These are phyloP conservation scores for Drosophila lacertosa DNA, from an alignment of 1,140 invertebrate species.

Conservation along the genomic window DNA sequence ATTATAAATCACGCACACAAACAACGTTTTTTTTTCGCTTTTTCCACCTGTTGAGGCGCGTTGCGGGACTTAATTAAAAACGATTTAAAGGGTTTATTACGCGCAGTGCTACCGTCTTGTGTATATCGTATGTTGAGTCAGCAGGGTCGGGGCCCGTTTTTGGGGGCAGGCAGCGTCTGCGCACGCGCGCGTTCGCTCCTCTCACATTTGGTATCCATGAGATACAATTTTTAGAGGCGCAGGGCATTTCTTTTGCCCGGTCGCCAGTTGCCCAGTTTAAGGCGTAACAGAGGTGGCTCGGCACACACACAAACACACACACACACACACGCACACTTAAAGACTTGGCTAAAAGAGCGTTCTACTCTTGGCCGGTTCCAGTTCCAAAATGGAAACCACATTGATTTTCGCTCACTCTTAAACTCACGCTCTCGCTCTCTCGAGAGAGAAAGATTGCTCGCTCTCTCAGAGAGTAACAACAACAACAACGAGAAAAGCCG, in stretches of 20 bases:
- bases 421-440: constrained; percentile 1
- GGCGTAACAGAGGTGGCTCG: constrained; percentile 74
- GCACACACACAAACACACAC: constrained; percentile 35
- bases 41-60: constrained; percentile 54
- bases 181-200: constrained; percentile 45
- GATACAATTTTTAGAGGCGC: constrained; percentile 64
- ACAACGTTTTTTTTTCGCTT: constrained; percentile 33
- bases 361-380: constrained; percentile 59
- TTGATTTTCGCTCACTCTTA: constrained; percentile 5
- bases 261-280: constrained; percentile 49
- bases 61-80: constrained; percentile 77
- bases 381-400: constrained; percentile 62
- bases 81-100: constrained; percentile 83
- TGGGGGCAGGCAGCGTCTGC: constrained; percentile 12
- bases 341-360: constrained; percentile 9
- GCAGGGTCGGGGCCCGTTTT: constrained; percentile 5
- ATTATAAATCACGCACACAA: constrained; percentile 25
- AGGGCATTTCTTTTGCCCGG: constrained; percentile 64
- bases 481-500: constrained; percentile 57
- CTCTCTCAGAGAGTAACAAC: constrained; percentile 2
- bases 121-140: constrained; percentile 33
- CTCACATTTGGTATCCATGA: constrained; percentile 77
- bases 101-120: constrained; percentile 75
- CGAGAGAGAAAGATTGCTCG: not conserved
- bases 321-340: constrained; percentile 17